Evolutionary conservation across 2,888 invertebrate species (phyloP).

Genomic region (Ditula angustiorana): DNA sequence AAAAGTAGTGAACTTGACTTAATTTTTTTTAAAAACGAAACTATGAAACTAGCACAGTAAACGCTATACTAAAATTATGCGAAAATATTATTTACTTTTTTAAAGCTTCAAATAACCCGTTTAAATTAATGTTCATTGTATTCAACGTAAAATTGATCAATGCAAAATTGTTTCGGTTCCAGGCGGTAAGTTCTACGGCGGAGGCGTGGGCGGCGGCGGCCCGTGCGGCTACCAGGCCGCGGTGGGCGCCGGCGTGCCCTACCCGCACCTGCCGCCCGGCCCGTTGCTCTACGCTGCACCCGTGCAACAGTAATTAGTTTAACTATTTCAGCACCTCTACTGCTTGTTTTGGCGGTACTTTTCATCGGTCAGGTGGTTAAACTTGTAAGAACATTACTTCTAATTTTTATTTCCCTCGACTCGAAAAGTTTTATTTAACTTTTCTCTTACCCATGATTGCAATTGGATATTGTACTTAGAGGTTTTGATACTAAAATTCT

Average conservation of each 20-base stretch:
- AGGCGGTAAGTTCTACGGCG: conserved; percentile 91
- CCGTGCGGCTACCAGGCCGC: conserved; percentile 89
- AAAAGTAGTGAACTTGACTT: too few species aligned
- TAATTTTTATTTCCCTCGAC: conserved; percentile 30
- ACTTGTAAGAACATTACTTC: conserved; percentile 38
- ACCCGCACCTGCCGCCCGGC: conserved; percentile 86
- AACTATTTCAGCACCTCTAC: conserved; percentile 19
- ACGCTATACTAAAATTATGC: too few species aligned
- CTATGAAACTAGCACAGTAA: too few species aligned
- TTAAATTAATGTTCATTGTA: too few species aligned
- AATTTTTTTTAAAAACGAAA: too few species aligned
- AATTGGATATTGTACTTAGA: conserved; percentile 56
- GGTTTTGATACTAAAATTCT: conserved; percentile 54
- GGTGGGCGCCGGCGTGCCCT: conserved; percentile 85
- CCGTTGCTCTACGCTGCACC: conserved; percentile 87
- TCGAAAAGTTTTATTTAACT: conserved; percentile 12
- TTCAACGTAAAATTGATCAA: conserved; percentile 65
- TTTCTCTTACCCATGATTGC: conserved; percentile 5
- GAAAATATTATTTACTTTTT: too few species aligned
- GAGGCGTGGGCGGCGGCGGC: conserved; percentile 85
- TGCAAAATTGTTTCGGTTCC: conserved; percentile 56
- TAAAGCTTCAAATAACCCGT: too few species aligned
- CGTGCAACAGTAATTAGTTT: conserved; percentile 88
- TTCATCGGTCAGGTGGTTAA: conserved; percentile 15
- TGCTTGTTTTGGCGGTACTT: neutral